phyloP scores from a whole-genome alignment of 2,797 vertebrate species.

The Phrynocephalus vlangalii region DNA sequence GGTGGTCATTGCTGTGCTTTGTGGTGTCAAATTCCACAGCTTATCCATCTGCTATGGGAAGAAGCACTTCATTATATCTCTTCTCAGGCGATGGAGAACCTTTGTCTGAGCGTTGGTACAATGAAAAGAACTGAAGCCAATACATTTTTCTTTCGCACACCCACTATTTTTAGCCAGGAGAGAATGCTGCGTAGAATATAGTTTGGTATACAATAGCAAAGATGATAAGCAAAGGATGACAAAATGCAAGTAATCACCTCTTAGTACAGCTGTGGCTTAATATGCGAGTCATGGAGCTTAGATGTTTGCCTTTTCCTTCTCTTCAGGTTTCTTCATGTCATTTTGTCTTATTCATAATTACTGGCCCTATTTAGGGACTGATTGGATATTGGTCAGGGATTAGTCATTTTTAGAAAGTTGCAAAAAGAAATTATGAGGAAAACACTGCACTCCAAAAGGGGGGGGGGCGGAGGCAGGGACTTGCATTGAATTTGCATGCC shows the following conservation, averaged over 20 bases:
- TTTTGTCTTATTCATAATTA: not conserved
- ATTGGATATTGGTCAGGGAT: not conserved
- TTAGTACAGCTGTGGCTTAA: not conserved
- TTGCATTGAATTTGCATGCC: not conserved
- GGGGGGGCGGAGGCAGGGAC: not conserved
- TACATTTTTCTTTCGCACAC: no score
- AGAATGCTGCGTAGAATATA: not conserved
- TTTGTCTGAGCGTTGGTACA: not conserved
- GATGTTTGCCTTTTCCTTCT: not conserved
- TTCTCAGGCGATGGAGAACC: not conserved
- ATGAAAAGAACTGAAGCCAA: not conserved
- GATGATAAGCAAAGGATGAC: not conserved
- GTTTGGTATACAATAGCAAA: not conserved
- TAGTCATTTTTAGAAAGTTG: slow-evolving; percentile 5
- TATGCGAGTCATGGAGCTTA: not conserved
- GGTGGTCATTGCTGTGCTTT: not conserved
- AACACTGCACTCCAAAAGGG: not conserved
- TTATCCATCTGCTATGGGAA: not conserved
- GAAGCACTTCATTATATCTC: not conserved
- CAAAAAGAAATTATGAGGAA: not conserved
- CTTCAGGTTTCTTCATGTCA: not conserved
- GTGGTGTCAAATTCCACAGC: not conserved
- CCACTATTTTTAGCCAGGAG: not conserved
- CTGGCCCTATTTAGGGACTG: not conserved
- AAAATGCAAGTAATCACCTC: not conserved